phyloP scores from a whole-genome alignment of 2,888 invertebrate species.

The Unio pictorum region DNA sequence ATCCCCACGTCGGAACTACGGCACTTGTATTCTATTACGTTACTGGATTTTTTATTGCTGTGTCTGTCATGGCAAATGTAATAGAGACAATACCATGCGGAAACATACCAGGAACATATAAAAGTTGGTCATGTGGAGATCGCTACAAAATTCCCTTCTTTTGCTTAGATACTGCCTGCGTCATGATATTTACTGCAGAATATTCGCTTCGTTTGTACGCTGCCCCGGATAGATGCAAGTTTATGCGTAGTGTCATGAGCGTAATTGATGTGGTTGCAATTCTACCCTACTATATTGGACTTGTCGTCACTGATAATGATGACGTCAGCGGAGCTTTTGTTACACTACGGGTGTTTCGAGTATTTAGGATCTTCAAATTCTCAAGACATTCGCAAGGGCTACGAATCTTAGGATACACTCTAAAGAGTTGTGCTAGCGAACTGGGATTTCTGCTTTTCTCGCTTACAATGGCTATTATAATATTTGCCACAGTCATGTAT shows the following conservation, averaged over 20 bases:
- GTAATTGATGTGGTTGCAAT: constrained; percentile 99
- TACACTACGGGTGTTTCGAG: constrained; percentile 97
- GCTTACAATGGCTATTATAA: constrained; percentile 99
- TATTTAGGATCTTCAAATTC: constrained; percentile 99
- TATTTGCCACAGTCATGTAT: constrained; percentile 99
- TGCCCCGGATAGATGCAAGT: constrained; percentile 98
- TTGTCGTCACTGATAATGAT: constrained; percentile 97
- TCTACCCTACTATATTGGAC: constrained; percentile 97
- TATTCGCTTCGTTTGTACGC: constrained; percentile 94
- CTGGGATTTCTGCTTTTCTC: constrained; percentile 99
- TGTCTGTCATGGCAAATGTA: constrained; percentile 99
- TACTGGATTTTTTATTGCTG: constrained; percentile 99
- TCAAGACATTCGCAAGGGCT: constrained; percentile 99
- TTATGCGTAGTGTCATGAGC: constrained; percentile 98
- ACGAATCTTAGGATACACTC: constrained; percentile 97
- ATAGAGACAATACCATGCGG: constrained; percentile 98
- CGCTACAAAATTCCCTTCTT: constrained; percentile 94
- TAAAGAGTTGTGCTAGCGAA: constrained; percentile 99
- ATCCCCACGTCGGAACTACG: constrained; percentile 96
- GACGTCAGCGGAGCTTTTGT: constrained; percentile 99
- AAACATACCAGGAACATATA: constrained; percentile 76
- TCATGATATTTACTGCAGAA: constrained; percentile 99
- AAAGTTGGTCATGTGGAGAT: constrained; percentile 88
- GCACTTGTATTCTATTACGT: constrained; percentile 99
- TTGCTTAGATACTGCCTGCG: constrained; percentile 99